These are phyloP conservation scores for Patiria miniata DNA, from an alignment of 35 echinoderm and acorn worm genomes.

Conservation along the genomic window DNA sequence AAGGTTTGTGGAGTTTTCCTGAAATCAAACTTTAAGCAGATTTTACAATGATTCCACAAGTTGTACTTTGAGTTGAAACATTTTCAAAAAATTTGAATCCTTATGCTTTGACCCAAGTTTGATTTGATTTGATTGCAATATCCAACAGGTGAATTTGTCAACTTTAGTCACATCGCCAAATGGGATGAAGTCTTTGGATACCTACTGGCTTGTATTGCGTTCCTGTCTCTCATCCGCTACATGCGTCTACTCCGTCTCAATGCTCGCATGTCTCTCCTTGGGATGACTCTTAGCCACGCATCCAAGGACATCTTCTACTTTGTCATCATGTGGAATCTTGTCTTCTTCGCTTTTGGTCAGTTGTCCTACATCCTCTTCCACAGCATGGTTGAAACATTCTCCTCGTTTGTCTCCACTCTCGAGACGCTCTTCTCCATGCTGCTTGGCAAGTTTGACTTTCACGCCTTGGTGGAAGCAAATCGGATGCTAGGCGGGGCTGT, in stretches of 20 bases:
- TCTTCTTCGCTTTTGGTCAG: constrained; percentile 55
- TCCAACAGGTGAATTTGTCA: constrained; percentile 50
- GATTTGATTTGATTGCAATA: too few relatives aligned
- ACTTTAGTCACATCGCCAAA: constrained; percentile 69
- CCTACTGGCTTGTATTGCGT: constrained; percentile 38
- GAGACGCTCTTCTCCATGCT: constrained; percentile 64
- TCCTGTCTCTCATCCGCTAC: constrained; percentile 52
- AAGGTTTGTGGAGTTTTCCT: neutral
- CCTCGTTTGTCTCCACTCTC: constrained; percentile 31
- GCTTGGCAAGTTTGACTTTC: constrained; percentile 60
- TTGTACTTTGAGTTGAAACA: too few relatives aligned
- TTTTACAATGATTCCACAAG: too few relatives aligned
- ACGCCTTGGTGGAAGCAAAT: constrained; percentile 40
- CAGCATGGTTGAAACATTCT: constrained; percentile 16
- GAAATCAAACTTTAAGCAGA: too few relatives aligned
- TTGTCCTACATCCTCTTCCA: constrained; percentile 55
- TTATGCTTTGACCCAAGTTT: too few relatives aligned
- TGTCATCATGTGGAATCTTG: constrained; percentile 52
- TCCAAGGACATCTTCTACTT: constrained; percentile 55
- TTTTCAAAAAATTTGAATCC: too few relatives aligned
- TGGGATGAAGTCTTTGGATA: constrained; percentile 68
- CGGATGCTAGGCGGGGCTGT: constrained; percentile 33
- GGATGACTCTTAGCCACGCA: constrained; percentile 22
- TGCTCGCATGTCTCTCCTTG: constrained; percentile 43
- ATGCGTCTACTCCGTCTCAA: constrained; percentile 60